phyloP scores from a whole-genome alignment of 2,113 vertebrate genomes.

The Notothenia rossii region DNA sequence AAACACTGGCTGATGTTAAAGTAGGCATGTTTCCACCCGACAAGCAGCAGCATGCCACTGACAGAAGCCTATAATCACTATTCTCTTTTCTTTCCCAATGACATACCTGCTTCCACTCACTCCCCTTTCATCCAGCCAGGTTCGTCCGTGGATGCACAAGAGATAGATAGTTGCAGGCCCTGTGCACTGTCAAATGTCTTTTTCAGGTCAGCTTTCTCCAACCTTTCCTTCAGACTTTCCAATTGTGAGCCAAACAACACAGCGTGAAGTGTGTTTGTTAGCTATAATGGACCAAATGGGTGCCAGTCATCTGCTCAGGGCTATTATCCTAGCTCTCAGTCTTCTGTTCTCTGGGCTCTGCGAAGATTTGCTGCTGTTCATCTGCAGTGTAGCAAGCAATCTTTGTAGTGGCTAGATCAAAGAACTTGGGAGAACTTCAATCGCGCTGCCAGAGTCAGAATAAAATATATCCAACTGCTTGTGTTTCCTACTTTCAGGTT shows the following conservation, averaged over 20 bases:
- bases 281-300: slow-evolving; percentile 70
- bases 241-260: slow-evolving; percentile 55
- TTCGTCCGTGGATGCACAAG: slow-evolving; percentile 26
- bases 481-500: slow-evolving; percentile 49
- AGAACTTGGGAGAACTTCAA: slow-evolving; percentile 71
- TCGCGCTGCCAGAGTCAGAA: slow-evolving; percentile 54
- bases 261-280: slow-evolving; percentile 65
- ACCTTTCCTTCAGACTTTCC: slow-evolving; percentile 33
- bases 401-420: slow-evolving; percentile 77
- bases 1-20: slow-evolving; percentile 66
- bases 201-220: slow-evolving; percentile 55
- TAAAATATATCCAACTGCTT: slow-evolving; percentile 65
- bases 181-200: slow-evolving; percentile 39
- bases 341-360: slow-evolving; percentile 54
- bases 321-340: slow-evolving; percentile 74
- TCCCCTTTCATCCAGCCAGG: slow-evolving; percentile 51
- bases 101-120: slow-evolving; percentile 61
- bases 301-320: slow-evolving; percentile 62
- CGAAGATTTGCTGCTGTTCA: slow-evolving; percentile 67
- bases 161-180: slow-evolving; percentile 4
- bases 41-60: slow-evolving; percentile 44
- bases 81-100: slow-evolving; percentile 55
- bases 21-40: slow-evolving; percentile 55
- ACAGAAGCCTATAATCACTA: slow-evolving; percentile 47
- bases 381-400: slow-evolving; percentile 53